Evolutionary conservation across 2,888 invertebrate genomes (phyloP), one percentile per base, ranked within the genome.

Genomic region (Drosophila falleni): DNA sequence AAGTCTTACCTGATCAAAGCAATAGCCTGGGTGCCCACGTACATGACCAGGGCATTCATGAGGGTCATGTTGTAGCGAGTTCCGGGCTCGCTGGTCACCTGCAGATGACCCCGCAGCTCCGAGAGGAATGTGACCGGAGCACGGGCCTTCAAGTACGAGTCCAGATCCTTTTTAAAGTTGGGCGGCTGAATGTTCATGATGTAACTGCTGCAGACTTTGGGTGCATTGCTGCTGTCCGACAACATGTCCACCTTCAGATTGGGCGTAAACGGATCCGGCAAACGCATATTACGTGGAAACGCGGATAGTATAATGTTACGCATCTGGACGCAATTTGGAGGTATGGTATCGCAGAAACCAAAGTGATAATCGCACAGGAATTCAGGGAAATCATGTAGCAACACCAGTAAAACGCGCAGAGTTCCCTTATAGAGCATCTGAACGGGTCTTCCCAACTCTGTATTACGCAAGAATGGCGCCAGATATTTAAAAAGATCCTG

Each of bases 311-410:
- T 98, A 63, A 99, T 94, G 92, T 99, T 99, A 55, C 99, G 95
- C 98, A 99, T 98, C 93, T 97, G 99, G 81, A 99, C 98, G 93
- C 99, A 99, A 93, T 99, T 99, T 4, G 99, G 98, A 50, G 99
- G 99, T 87, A 99, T 99, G 71, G 98, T 98, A 93, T 99, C 99
- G 93, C 99, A 99, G 93, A 99, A 98, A 47, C 98, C 97, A 92
- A 99, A 99, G 93, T 99, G 99, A 93, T 99, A 99, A 92, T 99
- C 99, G 93, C 99, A 99, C 55, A 99, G 94, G 93, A 99, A 98
- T 93, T 99, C 99, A 0, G 99, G 99, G 93, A 99, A 99, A 92
- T 99, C 99, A 91, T 99, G 99, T 11, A 99, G 94, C 33, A 99
- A 93, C 0, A 99, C 98, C 41, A 99, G 94, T 55, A 99, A 94